Evolutionary conservation across 2,113 vertebrate genomes (phyloP), one percentile per base, ranked within the genome.

Genomic region (Speoplatyrhinus poulsoni): DNA sequence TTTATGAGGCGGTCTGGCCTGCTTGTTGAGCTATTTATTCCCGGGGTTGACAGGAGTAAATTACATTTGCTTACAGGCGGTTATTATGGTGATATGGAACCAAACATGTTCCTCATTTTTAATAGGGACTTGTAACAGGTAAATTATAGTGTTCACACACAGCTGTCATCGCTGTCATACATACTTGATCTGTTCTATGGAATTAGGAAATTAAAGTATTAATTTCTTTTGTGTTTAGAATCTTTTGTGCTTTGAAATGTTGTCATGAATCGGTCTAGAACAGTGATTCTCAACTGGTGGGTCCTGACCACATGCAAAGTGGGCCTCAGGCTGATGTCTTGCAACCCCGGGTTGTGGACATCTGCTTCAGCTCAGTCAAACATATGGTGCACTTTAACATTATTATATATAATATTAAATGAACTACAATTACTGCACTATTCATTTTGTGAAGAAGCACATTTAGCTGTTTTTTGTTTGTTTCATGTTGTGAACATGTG

Each of bases 101-200:
- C 81, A 76, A 85, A 75, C 70, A 75, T 77, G 70, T 82, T 78
- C 56, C 60, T 19, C 3, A 11, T 73, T 84, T 84, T 82, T 83
- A 80, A 84, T 75, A 49, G 62, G 47, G 69, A 85, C 67, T 84
- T 60, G 58, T 76, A 82, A 73, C 70, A 79, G 85, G 78, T 83
- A 82, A 83, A 88, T 83, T 81, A 81, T 17, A 55, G 76, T 68
- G 57, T 62, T 79, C 75, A 64, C 73, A 60, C 73, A 66, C 41
- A 52, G 65, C 72, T 75, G 75, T 53, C 76, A 3, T 13, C 50
- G 12, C 50, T 13, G 12, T 13, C 50, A 52, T 4, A 52, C 50
- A 54, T 16, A 13, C 53, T 41, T 6, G 36, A 8, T 5, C 36
- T 6, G 36, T 41, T 41, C 36, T 41, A 8, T 41, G 36, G 36